Conservation (phyloP, 2,888 invertebrate species). For the Rotaria magnacalcarata region DNA sequence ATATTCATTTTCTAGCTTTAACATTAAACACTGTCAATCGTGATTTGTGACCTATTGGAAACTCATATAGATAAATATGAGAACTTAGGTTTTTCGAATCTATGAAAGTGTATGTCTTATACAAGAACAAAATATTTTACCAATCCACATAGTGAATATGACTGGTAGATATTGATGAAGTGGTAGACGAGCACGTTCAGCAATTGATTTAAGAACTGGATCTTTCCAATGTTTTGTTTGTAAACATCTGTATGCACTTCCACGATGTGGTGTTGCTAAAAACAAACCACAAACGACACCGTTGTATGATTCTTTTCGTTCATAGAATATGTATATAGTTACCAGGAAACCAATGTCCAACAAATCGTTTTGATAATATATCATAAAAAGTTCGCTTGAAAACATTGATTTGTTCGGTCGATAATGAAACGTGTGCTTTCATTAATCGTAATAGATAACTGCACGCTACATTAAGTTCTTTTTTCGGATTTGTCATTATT, state of each 20-base stretch:
- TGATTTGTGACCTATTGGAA: too few species aligned
- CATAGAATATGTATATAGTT: background rate
- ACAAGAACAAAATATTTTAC: background rate
- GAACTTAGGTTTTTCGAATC: too few species aligned
- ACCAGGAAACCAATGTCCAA: conserved; percentile 35
- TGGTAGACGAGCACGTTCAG: background rate
- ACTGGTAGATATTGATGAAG: conserved; percentile 14
- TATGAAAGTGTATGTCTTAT: too few species aligned
- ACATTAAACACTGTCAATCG: too few species aligned
- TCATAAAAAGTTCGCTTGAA: conserved; percentile 1
- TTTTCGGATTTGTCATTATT: background rate
- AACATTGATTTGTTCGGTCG: background rate
- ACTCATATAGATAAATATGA: too few species aligned
- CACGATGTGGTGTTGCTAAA: background rate
- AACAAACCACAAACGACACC: background rate
- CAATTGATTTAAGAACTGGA: conserved; percentile 15
- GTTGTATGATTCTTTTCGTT: too few species aligned
- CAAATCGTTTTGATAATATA: conserved; percentile 19
- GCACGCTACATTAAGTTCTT: background rate
- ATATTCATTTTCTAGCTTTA: too few species aligned
- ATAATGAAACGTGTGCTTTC: background rate
- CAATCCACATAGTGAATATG: conserved; percentile 27
- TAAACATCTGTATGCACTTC: conserved; percentile 32
- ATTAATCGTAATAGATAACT: background rate
- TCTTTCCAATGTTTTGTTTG: conserved; percentile 30